Evolutionary conservation across 2,113 vertebrate species (phyloP).

Genomic region (Cepphus grylle): DNA sequence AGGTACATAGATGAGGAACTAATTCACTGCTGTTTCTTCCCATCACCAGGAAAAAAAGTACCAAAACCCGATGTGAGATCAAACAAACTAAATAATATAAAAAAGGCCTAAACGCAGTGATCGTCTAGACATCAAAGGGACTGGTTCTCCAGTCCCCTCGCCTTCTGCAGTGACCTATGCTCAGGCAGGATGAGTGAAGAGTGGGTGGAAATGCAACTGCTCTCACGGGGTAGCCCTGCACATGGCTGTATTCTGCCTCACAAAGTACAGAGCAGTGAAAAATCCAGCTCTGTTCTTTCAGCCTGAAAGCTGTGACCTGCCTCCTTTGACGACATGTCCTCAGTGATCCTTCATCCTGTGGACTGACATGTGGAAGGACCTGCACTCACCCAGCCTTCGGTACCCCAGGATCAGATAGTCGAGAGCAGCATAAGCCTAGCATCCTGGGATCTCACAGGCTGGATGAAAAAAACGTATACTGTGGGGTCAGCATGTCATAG

Average conservation of each 20-base stretch:
- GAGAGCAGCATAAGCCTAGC: not conserved
- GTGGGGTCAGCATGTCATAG: not conserved
- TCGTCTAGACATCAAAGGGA: not conserved
- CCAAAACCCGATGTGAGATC: not conserved
- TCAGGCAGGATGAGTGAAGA: not conserved
- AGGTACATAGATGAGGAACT: not conserved
- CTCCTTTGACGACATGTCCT: not conserved
- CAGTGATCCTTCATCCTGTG: not conserved
- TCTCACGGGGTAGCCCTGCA: not conserved
- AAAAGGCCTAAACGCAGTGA: not conserved
- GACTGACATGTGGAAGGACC: not conserved
- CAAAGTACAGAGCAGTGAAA: not conserved
- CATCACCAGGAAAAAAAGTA: not conserved
- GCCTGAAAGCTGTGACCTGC: not conserved
- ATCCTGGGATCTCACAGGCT: not conserved
- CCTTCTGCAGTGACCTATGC: not conserved
- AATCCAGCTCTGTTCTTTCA: not conserved
- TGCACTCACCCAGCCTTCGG: not conserved
- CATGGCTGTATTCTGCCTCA: not conserved
- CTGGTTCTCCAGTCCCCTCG: not conserved
- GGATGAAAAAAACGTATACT: not conserved
- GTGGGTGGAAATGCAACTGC: not conserved
- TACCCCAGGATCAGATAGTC: not conserved
- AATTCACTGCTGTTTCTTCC: not conserved
- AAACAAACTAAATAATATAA: constrained; percentile 3